A percentile compares a stretch with the other conserved stretches of the same genome.
Conservation (phyloP, 2,113 vertebrate genomes). For the Ellobius talpinus region DNA sequence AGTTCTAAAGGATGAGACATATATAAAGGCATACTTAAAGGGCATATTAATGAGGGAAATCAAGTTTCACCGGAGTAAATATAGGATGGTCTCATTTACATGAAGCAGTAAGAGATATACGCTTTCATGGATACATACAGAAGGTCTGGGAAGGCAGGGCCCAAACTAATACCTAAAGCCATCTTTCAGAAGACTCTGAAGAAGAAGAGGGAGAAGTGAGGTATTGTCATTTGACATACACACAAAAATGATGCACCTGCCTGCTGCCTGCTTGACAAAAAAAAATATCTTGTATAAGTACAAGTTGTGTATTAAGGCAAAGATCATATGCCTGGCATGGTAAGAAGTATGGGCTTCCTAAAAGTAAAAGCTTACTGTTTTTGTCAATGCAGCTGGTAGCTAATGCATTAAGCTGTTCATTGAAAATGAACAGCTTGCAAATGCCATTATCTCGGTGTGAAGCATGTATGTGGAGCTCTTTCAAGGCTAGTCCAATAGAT, state of each 20-base stretch:
- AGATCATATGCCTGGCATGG: background rate
- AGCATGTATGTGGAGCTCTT: background rate
- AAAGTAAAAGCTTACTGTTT: slow-evolving; percentile 13
- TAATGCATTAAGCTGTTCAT: background rate
- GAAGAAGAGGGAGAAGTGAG: background rate
- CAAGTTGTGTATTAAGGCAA: slow-evolving; percentile 26
- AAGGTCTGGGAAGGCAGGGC: background rate
- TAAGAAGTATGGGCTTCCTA: background rate
- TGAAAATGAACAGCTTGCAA: slow-evolving; percentile 7
- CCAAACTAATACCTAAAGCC: background rate
- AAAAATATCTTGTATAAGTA: background rate
- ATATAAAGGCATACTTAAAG: background rate
- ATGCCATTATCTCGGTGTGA: background rate
- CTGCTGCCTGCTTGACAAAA: background rate
- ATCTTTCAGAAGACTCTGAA: background rate
- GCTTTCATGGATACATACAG: background rate
- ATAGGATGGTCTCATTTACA: background rate
- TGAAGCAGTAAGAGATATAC: background rate
- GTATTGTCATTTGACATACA: background rate
- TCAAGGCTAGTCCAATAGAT: background rate
- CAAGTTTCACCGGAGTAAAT: background rate
- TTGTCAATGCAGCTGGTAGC: background rate
- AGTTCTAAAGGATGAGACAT: background rate
- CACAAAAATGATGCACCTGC: background rate
- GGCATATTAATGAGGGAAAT: background rate